A percentile compares a stretch with the other conserved stretches of the same genome.
phyloP scores from a whole-genome alignment of 1,140 invertebrate species.

The Bombyx mori region ASM3026992v2 NC_085129.1:21303001-21303500 shows the following conservation, averaged over 20 bases:
- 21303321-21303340: too few species aligned
- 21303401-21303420: constrained; percentile 37
- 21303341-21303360: too few species aligned
- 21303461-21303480: too few species aligned
- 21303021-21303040: constrained; percentile 24
- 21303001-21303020: constrained; percentile 55
- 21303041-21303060: background rate
- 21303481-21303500: too few species aligned
- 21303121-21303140: constrained; percentile 31
- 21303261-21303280: constrained; percentile 36
- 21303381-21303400: constrained; percentile 13
- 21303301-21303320: constrained; percentile 16
- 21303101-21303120: background rate
- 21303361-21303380: background rate
- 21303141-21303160: constrained; percentile 21
- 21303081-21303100: too few species aligned
- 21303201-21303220: too few species aligned
- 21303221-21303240: too few species aligned
- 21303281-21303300: constrained; percentile 37
- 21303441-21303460: too few species aligned
- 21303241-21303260: background rate
- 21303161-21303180: too few species aligned
- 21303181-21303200: too few species aligned
- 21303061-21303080: background rate
- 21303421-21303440: constrained; percentile 15